Percentiles rank a stretch among this genome's conserved stretches.
Evolutionary conservation across 2,113 vertebrate species (phyloP).

Genomic region (Galbula dea): DNA sequence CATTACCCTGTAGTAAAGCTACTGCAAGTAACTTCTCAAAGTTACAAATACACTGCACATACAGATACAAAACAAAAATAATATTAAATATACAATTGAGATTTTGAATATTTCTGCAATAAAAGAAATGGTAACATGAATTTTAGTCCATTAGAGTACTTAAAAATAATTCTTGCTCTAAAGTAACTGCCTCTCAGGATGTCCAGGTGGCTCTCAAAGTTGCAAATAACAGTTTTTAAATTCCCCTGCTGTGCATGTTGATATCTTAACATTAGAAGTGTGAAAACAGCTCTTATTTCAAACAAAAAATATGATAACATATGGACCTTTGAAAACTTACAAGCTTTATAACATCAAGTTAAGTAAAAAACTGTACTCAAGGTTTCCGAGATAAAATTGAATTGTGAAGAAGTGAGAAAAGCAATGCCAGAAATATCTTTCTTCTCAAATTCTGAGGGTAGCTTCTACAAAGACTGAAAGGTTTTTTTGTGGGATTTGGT

Average conservation of each 20-base stretch:
- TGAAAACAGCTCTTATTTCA: slow-evolving; percentile 14
- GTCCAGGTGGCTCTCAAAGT: slow-evolving; percentile 12
- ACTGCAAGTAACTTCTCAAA: neutral
- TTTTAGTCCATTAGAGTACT: neutral
- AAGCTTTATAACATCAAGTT: neutral
- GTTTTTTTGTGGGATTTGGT: neutral
- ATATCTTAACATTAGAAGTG: neutral
- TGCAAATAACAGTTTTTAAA: slow-evolving; percentile 13
- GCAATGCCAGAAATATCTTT: neutral
- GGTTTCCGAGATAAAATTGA: neutral
- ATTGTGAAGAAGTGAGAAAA: neutral
- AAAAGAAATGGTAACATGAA: neutral
- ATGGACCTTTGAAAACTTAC: neutral
- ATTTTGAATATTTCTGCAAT: neutral
- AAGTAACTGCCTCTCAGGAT: neutral
- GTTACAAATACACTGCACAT: neutral
- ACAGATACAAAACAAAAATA: neutral
- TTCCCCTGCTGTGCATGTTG: neutral
- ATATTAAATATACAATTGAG: neutral
- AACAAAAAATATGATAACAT: neutral
- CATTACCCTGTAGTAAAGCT: neutral
- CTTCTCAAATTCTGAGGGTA: neutral
- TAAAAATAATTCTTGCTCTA: neutral
- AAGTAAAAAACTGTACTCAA: neutral
- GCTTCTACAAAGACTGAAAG: neutral